Evolutionary conservation across 2,113 vertebrate genomes (phyloP).

Genomic region (Catharus minimus): DNA sequence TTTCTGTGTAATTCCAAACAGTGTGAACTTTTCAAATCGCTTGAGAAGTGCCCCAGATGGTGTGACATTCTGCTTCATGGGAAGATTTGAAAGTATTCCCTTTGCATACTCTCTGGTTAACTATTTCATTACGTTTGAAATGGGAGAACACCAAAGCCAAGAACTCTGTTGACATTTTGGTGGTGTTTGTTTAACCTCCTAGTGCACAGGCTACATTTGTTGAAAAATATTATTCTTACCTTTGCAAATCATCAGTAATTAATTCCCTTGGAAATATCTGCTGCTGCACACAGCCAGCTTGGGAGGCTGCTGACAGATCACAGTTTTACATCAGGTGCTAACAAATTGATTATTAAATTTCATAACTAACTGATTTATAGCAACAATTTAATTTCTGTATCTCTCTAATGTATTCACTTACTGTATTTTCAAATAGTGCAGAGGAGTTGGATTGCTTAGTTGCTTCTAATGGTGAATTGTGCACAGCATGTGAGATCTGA

Average conservation of each 20-base stretch:
- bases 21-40: slow-evolving; percentile 67
- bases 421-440: not conserved
- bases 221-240: slow-evolving; percentile 70
- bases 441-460: not conserved
- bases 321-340: slow-evolving; percentile 56
- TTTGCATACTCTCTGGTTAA: slow-evolving; percentile 64
- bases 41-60: slow-evolving; percentile 74
- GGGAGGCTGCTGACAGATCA: slow-evolving; percentile 52
- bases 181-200: slow-evolving; percentile 66
- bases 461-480: not conserved
- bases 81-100: slow-evolving; percentile 69
- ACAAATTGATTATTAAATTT: slow-evolving; percentile 65
- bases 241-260: slow-evolving; percentile 70
- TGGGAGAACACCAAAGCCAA: slow-evolving; percentile 23
- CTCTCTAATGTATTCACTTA: slow-evolving; percentile 5
- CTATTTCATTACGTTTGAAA: slow-evolving; percentile 54
- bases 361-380: slow-evolving; percentile 36
- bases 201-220: slow-evolving; percentile 55
- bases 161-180: slow-evolving; percentile 62
- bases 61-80: slow-evolving; percentile 72
- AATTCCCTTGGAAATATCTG: slow-evolving; percentile 65
- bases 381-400: slow-evolving; percentile 38
- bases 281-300: slow-evolving; percentile 37
- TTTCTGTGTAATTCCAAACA: slow-evolving; percentile 72
- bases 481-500: not conserved